A percentile compares a stretch with the other conserved stretches of the same genome.
These are phyloP conservation scores for Callyntrura sp. DNA, from an alignment of 2,888 invertebrate genomes.

Conservation along the genomic window DNA sequence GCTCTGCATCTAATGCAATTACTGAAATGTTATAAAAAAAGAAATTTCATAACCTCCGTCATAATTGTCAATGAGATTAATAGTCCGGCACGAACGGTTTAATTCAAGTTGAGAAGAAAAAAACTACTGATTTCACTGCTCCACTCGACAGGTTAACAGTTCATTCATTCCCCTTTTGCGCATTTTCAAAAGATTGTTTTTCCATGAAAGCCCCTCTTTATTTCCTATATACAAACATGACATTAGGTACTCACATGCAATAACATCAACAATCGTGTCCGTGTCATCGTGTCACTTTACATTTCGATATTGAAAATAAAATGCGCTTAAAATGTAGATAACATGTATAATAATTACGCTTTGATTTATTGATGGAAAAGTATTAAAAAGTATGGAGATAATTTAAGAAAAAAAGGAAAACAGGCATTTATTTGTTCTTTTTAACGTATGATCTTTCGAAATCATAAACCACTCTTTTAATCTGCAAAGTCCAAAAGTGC, in stretches of 20 bases:
- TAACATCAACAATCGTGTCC: neutral
- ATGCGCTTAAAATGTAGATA: slow-evolving; percentile 9
- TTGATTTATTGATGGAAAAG: slow-evolving; percentile 15
- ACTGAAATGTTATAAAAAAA: neutral
- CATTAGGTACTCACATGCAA: too few relatives aligned
- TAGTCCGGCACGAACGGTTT: neutral
- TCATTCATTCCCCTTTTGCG: slow-evolving; percentile 53
- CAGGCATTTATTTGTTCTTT: neutral
- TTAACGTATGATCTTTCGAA: too few relatives aligned
- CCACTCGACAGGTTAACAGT: slow-evolving; percentile 36
- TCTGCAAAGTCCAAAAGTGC: slow-evolving; percentile 14
- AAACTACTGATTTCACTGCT: neutral
- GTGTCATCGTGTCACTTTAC: neutral
- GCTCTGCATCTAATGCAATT: slow-evolving; percentile 6
- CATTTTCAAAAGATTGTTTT: too few relatives aligned
- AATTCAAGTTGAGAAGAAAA: neutral
- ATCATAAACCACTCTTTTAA: neutral
- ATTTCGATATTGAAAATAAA: slow-evolving; percentile 7
- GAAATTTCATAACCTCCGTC: neutral
- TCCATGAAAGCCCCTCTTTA: neutral
- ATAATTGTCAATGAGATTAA: neutral
- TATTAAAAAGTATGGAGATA: slow-evolving; percentile 33
- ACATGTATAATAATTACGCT: slow-evolving; percentile 1
- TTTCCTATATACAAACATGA: neutral
- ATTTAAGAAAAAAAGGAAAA: neutral